Evolutionary conservation across 2,797 vertebrate genomes (phyloP), one percentile per base, ranked within the genome.

Genomic region (Cercopithecus petaurista): DNA sequence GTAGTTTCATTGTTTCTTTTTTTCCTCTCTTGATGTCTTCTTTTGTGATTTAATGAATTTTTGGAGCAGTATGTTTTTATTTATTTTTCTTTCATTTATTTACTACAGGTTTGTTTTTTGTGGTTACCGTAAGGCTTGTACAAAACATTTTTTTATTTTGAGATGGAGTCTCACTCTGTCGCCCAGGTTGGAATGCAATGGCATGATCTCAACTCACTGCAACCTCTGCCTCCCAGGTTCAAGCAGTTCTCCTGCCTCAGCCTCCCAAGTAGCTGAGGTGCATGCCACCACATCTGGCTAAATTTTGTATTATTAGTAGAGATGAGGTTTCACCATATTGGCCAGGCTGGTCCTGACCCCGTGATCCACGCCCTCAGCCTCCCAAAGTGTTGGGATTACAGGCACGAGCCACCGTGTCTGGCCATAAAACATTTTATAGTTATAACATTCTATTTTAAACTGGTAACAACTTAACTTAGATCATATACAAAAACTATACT

Each of bases 301-400:
- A 7, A 3, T 64, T 64, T 33, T 64, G 61, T 33, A 33, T 17
- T 64, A 64, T 64, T 64, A 64, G 6, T 64, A 64, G 61, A 33
- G 14, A 64, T 1, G 14, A 30, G 14, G 61, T 64, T 64, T 17
- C 61, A 33, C 30, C 61, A 7, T 33, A 64, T 64, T 64, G 61
- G 6, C 7, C 14, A 33, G 30, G 61, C 33, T 64, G 30, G 30
- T 64, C 61, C 30, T 64, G 33, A 64, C 61, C 30, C 33, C 3
- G 0, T 64, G 61, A 64, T 64, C 30, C 7, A 15, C 14, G 6
- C 6, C 0, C 14, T 64, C 0, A 0, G 6, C 61, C 30, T 64
- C 61, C 30, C 14, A 64, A 33, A 64, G 61, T 64, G 2, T 33
- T 33, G 30, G 30, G 30, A 64, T 64, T 64, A 64, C 3, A 64